phyloP scores from a whole-genome alignment of 2,888 invertebrate species.

The Hypselothyrea guttata region DNA sequence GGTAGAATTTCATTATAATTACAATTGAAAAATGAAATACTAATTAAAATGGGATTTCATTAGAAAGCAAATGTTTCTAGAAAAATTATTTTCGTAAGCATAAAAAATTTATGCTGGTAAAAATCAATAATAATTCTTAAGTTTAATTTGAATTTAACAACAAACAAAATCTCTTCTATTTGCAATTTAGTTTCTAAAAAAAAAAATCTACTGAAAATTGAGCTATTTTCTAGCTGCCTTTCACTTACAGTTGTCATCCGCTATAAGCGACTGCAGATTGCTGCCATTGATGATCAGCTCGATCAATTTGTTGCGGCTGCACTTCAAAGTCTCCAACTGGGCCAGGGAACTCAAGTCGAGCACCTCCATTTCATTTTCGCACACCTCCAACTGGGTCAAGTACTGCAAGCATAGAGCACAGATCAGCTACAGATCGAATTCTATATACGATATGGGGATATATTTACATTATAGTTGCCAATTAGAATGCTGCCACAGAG shows the following conservation, averaged over 20 bases:
- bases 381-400: conserved; percentile 91
- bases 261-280: conserved; percentile 88
- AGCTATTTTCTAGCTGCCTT: not conserved
- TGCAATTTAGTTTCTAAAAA: too few species aligned
- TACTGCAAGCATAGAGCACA: conserved; percentile 84
- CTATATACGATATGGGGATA: not conserved
- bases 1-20: too few species aligned
- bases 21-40: too few species aligned
- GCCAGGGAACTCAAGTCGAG: conserved; percentile 91
- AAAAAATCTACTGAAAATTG: too few species aligned
- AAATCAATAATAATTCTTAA: too few species aligned
- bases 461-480: conserved; percentile 91
- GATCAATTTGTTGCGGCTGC: conserved; percentile 89
- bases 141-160: too few species aligned
- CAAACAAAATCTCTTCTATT: too few species aligned
- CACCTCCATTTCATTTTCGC: conserved; percentile 92
- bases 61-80: too few species aligned
- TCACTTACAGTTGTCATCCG: conserved; percentile 86
- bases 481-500: conserved; percentile 92
- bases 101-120: too few species aligned
- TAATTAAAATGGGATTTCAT: too few species aligned
- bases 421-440: not conserved
- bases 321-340: conserved; percentile 89
- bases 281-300: conserved; percentile 91
- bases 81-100: too few species aligned